Conservation (phyloP, 2,113 vertebrate genomes). For the Bothrops jararaca region DNA sequence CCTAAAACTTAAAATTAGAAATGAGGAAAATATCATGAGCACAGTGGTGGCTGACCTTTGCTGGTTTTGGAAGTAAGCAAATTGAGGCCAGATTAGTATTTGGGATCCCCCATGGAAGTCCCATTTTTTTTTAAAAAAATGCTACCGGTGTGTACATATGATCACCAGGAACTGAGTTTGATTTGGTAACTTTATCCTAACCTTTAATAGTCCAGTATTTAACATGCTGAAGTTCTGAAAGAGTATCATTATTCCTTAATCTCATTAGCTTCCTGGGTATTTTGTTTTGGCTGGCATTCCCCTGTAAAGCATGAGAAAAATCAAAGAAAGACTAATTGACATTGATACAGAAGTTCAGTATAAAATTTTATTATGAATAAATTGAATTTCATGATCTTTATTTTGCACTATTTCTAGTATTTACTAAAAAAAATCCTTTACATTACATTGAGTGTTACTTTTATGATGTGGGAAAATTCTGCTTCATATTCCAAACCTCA, state of each 20-base stretch:
- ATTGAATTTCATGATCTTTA: slow-evolving; percentile 41
- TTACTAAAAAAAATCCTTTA: slow-evolving; percentile 46
- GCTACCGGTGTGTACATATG: neutral
- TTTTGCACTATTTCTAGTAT: slow-evolving; percentile 46
- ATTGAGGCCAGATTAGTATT: neutral
- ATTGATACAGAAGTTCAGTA: slow-evolving; percentile 36
- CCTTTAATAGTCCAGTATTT: neutral
- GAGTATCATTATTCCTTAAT: neutral
- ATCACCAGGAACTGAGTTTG: neutral
- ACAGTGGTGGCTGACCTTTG: neutral
- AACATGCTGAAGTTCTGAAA: neutral
- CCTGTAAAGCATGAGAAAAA: neutral
- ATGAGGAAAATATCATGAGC: neutral
- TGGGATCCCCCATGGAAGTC: neutral
- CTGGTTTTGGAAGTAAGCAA: neutral
- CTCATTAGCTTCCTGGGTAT: neutral
- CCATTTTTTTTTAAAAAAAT: neutral
- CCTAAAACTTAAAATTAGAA: neutral
- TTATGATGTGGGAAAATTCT: slow-evolving; percentile 30
- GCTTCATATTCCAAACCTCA: slow-evolving; percentile 20
- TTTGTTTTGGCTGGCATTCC: neutral
- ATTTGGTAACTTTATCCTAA: neutral
- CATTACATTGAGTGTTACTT: slow-evolving; percentile 10
- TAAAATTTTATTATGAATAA: slow-evolving; percentile 63
- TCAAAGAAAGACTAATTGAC: neutral